A percentile compares a stretch with the other conserved stretches of the same genome.
phyloP scores from a whole-genome alignment of 2,888 invertebrate genomes.

The Cryptosula pallasiana region DNA sequence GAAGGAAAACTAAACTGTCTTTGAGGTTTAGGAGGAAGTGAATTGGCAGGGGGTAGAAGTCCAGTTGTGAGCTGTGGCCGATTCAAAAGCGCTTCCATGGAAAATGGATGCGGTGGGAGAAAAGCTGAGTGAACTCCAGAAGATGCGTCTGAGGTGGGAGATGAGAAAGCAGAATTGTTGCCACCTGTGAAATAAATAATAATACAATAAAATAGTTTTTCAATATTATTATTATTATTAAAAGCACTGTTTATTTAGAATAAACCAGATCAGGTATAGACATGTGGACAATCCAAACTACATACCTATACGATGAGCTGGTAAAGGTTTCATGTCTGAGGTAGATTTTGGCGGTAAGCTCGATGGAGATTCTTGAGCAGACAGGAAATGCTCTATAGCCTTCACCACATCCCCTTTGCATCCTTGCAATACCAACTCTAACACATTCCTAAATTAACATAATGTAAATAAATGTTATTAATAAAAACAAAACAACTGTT shows the following conservation, averaged over 20 bases:
- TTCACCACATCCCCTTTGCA: conserved; percentile 86
- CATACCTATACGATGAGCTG: too few species aligned
- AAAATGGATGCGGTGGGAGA: conserved; percentile 7
- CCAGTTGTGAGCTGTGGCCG: neutral
- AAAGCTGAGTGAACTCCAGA: conserved; percentile 11
- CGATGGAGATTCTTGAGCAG: conserved; percentile 41
- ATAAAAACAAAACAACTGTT: neutral
- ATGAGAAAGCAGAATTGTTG: conserved; percentile 23
- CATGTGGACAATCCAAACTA: too few species aligned
- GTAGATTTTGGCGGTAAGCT: neutral
- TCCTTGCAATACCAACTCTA: conserved; percentile 83
- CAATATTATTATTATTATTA: too few species aligned
- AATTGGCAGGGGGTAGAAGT: neutral
- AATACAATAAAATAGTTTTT: too few species aligned
- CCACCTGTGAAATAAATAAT: neutral
- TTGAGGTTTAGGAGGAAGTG: neutral
- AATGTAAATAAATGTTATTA: too few species aligned
- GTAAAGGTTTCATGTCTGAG: neutral
- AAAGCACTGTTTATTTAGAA: too few species aligned
- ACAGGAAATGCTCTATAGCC: conserved; percentile 77
- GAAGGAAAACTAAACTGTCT: conserved; percentile 23
- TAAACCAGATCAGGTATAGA: too few species aligned
- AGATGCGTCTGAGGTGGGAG: neutral
- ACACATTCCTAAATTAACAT: conserved; percentile 55
- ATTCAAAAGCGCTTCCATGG: conserved; percentile 20